Conservation (phyloP, 2,113 vertebrate species). For the Syngnathus scovelli region DNA sequence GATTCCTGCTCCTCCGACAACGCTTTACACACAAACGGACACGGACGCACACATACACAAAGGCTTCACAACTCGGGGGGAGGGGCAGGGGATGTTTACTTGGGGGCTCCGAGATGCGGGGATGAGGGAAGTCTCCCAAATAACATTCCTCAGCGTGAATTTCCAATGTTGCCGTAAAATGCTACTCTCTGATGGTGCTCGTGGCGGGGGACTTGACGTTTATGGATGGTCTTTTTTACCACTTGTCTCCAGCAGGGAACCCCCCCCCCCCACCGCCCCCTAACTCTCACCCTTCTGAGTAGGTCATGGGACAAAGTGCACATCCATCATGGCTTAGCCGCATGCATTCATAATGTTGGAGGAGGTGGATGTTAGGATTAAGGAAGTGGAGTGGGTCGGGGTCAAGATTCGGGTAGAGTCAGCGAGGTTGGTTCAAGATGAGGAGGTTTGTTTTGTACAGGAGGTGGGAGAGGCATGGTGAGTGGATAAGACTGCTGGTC, state of each 20-base stretch:
- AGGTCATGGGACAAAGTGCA: slow-evolving; percentile 44
- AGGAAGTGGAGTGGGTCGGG: slow-evolving; percentile 31
- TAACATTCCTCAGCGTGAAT: background rate
- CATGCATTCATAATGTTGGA: slow-evolving; percentile 59
- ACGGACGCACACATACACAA: slow-evolving; percentile 22
- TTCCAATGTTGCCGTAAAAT: background rate
- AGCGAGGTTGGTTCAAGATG: slow-evolving; percentile 36
- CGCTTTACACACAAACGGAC: background rate
- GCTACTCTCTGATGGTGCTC: slow-evolving; percentile 21
- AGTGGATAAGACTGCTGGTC: slow-evolving; percentile 30
- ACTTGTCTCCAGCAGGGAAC: slow-evolving; percentile 17
- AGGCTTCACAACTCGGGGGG: background rate
- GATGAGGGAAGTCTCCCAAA: background rate
- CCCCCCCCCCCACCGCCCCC: slow-evolving; percentile 55
- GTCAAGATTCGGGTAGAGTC: slow-evolving; percentile 57
- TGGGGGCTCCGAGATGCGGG: background rate
- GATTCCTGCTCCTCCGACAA: slow-evolving; percentile 9
- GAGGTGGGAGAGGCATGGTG: background rate
- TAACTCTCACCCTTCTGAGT: slow-evolving; percentile 13
- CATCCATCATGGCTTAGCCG: slow-evolving; percentile 60
- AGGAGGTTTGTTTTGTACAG: slow-evolving; percentile 16
- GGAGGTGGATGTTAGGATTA: slow-evolving; percentile 32
- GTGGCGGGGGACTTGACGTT: slow-evolving; percentile 45
- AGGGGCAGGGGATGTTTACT: background rate
- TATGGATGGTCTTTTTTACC: slow-evolving; percentile 63